A percentile compares a stretch with the other conserved stretches of the same genome.
These are phyloP conservation scores for Hydrolagus affinis DNA, from an alignment of 2,113 vertebrate genomes.

Conservation along the genomic window DNA sequence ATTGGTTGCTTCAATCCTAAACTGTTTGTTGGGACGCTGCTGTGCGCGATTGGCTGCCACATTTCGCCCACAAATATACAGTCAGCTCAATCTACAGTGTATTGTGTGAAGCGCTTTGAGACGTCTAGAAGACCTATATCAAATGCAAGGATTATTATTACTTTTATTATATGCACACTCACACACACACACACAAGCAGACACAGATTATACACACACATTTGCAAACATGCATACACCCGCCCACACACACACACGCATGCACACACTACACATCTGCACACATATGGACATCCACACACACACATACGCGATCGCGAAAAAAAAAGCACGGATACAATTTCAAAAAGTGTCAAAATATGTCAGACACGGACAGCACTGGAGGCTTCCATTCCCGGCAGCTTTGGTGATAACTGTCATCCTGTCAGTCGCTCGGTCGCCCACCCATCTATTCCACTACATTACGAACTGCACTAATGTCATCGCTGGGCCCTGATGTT, in stretches of 20 bases:
- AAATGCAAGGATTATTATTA: too few relatives aligned
- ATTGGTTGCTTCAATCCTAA: neutral
- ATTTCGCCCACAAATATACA: too few relatives aligned
- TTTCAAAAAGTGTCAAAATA: conserved; percentile 83
- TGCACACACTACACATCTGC: too few relatives aligned
- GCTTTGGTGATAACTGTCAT: conserved; percentile 88
- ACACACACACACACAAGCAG: too few relatives aligned
- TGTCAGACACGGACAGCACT: conserved; percentile 79
- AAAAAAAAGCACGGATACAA: conserved; percentile 63
- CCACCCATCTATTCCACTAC: conserved; percentile 96
- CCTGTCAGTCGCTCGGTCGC: conserved; percentile 83
- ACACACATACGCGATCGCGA: conserved; percentile 30
- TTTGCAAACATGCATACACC: neutral
- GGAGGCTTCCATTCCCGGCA: conserved; percentile 82
- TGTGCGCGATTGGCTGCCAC: too few relatives aligned
- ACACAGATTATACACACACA: too few relatives aligned
- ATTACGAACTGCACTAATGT: conserved; percentile 99
- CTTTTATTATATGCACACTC: too few relatives aligned
- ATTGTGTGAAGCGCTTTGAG: too few relatives aligned
- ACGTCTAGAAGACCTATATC: too few relatives aligned
- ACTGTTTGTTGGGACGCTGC: neutral
- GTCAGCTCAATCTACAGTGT: too few relatives aligned
- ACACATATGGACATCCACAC: too few relatives aligned
- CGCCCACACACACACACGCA: neutral
- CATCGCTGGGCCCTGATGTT: conserved; percentile 95